These are phyloP conservation scores for Neodon shergylaensis DNA, from an alignment of 2,113 vertebrate genomes.

Conservation along the genomic window DNA sequence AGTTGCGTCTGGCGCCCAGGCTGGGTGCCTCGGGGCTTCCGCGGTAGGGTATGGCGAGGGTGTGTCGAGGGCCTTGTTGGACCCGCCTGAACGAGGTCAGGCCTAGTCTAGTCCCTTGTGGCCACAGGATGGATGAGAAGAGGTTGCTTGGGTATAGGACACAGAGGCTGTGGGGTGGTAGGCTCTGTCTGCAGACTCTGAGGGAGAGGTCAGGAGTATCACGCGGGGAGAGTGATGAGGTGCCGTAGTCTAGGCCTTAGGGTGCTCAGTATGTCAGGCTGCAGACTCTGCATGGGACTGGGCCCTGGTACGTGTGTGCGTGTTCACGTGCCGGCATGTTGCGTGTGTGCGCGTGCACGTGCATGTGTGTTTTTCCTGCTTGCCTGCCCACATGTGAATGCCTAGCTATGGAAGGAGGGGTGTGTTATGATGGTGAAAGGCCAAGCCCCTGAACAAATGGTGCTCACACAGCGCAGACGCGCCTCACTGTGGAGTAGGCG, in stretches of 20 bases:
- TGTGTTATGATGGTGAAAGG: neutral
- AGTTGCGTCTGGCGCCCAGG: neutral
- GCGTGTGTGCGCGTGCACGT: too few species aligned
- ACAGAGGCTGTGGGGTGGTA: neutral
- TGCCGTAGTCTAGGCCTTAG: neutral
- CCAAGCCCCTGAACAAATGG: neutral
- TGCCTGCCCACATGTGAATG: neutral
- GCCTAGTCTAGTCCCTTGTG: neutral
- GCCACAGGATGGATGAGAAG: too few species aligned
- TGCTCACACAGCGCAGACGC: too few species aligned
- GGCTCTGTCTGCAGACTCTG: neutral
- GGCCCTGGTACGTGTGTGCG: too few species aligned
- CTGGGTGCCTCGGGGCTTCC: neutral
- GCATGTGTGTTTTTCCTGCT: too few species aligned
- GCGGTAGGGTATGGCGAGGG: neutral
- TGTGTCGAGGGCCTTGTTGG: neutral
- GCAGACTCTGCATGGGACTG: neutral
- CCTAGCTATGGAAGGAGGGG: neutral
- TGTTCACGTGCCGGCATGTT: neutral
- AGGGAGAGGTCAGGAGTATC: neutral
- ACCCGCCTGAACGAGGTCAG: neutral
- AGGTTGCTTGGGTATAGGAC: neutral
- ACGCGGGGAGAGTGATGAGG: fast-evolving
- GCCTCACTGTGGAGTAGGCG: neutral
- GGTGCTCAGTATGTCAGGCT: neutral